Conservation (phyloP, 2,797 vertebrate genomes). For the Remorina albescens region DNA sequence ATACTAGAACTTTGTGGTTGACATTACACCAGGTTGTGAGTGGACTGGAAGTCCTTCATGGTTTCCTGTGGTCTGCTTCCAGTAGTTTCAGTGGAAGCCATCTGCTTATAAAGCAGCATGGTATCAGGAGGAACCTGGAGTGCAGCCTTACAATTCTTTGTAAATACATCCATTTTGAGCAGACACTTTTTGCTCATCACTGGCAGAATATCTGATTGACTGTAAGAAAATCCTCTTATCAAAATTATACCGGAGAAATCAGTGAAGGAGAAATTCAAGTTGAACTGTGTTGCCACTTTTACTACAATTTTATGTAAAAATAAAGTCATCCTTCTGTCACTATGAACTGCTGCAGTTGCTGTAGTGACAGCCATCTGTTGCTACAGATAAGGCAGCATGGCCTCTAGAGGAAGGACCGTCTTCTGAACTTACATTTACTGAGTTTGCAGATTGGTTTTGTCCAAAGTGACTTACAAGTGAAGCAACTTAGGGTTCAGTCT, state of each 20-base stretch:
- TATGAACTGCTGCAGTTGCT: neutral
- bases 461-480: too few relatives aligned
- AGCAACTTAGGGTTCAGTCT: too few relatives aligned
- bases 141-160: neutral
- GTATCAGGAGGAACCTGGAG: neutral
- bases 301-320: too few relatives aligned
- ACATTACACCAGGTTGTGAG: too few relatives aligned
- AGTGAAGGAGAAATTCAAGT: too few relatives aligned
- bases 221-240: too few relatives aligned
- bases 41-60: neutral
- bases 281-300: too few relatives aligned
- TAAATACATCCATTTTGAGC: neutral
- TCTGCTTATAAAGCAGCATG: conserved; percentile 51
- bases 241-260: too few relatives aligned
- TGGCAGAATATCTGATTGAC: neutral
- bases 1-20: too few relatives aligned
- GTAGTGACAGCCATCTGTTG: conserved; percentile 30
- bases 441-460: too few relatives aligned
- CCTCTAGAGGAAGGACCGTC: too few relatives aligned
- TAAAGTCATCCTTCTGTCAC: neutral
- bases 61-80: neutral
- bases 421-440: too few relatives aligned
- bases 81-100: conserved; percentile 8
- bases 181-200: neutral
- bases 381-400: conserved; percentile 47